Conservation (phyloP, 2,888 invertebrate species). For the Drosophila buzzatii region DNA sequence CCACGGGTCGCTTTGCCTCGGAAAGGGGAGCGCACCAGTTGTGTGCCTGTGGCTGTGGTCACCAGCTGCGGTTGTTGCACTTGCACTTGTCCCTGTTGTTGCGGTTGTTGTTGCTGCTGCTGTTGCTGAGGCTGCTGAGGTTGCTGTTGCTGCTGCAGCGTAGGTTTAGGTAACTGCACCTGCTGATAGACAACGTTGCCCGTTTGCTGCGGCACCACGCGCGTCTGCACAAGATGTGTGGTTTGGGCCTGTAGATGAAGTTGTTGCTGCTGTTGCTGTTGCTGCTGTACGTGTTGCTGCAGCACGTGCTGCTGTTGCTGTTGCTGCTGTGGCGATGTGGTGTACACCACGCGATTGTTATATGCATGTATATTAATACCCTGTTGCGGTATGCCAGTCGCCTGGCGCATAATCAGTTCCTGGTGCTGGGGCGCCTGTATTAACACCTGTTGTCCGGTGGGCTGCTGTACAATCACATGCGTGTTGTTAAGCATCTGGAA, state of each 20-base stretch:
- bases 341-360: constrained; percentile 79
- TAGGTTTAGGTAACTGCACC: constrained; percentile 73
- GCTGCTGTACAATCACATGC: constrained; percentile 82
- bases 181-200: constrained; percentile 81
- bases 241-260: constrained; percentile 75
- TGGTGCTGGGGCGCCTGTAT: constrained; percentile 83
- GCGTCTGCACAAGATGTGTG: constrained; percentile 77
- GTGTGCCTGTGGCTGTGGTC: constrained; percentile 50
- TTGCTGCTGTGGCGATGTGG: constrained; percentile 62
- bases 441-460: constrained; percentile 81
- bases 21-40: constrained; percentile 61
- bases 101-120: constrained; percentile 33
- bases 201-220: constrained; percentile 71
- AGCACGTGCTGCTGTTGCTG: constrained; percentile 59
- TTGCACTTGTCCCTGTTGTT: constrained; percentile 42
- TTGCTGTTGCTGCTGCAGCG: constrained; percentile 50
- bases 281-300: constrained; percentile 67
- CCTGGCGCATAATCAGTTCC: constrained; percentile 84
- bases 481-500: constrained; percentile 79
- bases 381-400: constrained; percentile 75
- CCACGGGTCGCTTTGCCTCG: constrained; percentile 60
- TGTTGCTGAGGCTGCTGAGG: constrained; percentile 38
- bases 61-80: constrained; percentile 67
- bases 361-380: constrained; percentile 79
- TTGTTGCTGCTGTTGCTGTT: constrained; percentile 63